Conservation (phyloP, 2,888 invertebrate species). For the Hypsopygia costalis region DNA sequence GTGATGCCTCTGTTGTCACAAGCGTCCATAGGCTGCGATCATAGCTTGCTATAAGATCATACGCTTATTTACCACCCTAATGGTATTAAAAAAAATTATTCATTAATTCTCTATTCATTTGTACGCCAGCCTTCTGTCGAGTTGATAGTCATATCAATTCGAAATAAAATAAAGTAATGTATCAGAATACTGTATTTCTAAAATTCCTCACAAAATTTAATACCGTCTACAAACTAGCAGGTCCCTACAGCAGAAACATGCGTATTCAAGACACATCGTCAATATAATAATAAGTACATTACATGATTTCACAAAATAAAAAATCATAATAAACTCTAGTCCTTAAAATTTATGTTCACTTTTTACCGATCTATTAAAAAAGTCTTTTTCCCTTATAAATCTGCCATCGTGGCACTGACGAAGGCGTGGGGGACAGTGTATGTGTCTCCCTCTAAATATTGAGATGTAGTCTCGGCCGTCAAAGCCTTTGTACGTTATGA, state of each 20-base stretch:
- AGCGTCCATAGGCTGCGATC: too few relatives aligned
- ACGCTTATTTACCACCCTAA: neutral
- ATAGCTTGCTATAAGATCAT: too few relatives aligned
- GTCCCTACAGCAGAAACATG: conserved; percentile 66
- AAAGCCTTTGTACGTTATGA: conserved; percentile 65
- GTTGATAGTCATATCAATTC: too few relatives aligned
- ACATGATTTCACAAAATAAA: conserved; percentile 35
- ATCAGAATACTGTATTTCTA: conserved; percentile 71
- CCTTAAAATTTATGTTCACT: conserved; percentile 27
- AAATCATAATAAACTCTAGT: conserved; percentile 28
- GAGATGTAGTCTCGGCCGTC: conserved; percentile 71
- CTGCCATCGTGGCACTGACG: conserved; percentile 69
- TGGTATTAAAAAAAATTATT: neutral
- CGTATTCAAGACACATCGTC: conserved; percentile 44
- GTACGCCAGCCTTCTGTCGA: too few relatives aligned
- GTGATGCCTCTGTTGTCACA: too few relatives aligned
- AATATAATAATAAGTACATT: conserved; percentile 54
- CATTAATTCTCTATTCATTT: too few relatives aligned
- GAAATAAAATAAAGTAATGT: conserved; percentile 14
- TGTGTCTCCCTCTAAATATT: conserved; percentile 67
- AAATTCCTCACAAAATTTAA: conserved; percentile 52
- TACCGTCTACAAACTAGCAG: conserved; percentile 55
- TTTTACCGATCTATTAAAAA: conserved; percentile 36
- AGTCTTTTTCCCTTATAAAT: conserved; percentile 66
- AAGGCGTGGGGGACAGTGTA: conserved; percentile 64